Evolutionary conservation across 2,113 vertebrate species (phyloP).

Genomic region (Brachirus orientalis): DNA sequence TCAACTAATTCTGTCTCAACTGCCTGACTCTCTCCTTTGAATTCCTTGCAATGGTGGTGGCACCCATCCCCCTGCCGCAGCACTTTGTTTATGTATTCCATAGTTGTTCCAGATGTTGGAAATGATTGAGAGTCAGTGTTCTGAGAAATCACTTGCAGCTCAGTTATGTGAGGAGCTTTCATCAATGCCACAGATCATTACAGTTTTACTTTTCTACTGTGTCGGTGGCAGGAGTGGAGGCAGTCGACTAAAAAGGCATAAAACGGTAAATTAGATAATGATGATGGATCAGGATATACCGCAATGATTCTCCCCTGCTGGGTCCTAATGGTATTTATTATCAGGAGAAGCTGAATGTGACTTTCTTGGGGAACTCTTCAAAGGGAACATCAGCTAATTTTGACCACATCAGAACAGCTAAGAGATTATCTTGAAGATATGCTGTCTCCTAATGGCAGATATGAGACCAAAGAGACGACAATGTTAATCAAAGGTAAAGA

Average conservation of each 20-base stretch:
- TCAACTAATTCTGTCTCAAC: slow-evolving; percentile 30
- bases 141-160: slow-evolving; percentile 71
- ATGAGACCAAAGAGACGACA: slow-evolving; percentile 29
- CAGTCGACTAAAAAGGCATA: slow-evolving; percentile 25
- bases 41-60: slow-evolving; percentile 52
- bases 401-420: slow-evolving; percentile 48
- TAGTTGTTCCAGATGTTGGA: slow-evolving; percentile 80
- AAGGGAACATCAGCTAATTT: slow-evolving; percentile 33
- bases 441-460: slow-evolving; percentile 2
- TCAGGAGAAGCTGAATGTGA: slow-evolving; percentile 20
- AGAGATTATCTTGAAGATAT: slow-evolving; percentile 25
- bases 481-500: slow-evolving; percentile 16
- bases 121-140: slow-evolving; percentile 77
- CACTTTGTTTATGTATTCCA: slow-evolving; percentile 73
- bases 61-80: slow-evolving; percentile 43
- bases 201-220: slow-evolving; percentile 66
- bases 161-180: slow-evolving; percentile 74
- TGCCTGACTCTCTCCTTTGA: slow-evolving; percentile 53
- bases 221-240: slow-evolving; percentile 44
- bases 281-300: slow-evolving; percentile 53
- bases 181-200: slow-evolving; percentile 79
- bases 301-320: slow-evolving; percentile 30
- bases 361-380: slow-evolving; percentile 26
- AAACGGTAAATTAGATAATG: slow-evolving; percentile 39
- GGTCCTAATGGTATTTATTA: slow-evolving; percentile 39